Conservation (phyloP, 2,113 vertebrate genomes). For the Rhineura floridana region DNA sequence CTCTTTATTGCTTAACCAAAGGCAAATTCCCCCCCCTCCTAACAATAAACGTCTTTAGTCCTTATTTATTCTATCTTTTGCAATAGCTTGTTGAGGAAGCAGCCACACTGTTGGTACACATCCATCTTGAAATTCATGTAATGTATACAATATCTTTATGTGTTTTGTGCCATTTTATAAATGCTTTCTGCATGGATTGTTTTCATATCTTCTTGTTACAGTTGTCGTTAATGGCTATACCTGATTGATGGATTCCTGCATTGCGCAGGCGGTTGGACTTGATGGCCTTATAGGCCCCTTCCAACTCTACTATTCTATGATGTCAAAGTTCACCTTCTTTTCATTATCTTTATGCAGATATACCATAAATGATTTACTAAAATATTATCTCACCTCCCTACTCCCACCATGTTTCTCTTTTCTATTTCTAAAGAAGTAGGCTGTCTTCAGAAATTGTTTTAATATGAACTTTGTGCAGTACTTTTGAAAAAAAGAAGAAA, state of each 20-base stretch:
- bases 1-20: slow-evolving; percentile 27
- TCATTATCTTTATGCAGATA: slow-evolving; percentile 46
- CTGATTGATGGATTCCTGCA: too few relatives aligned
- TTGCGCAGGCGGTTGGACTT: too few relatives aligned
- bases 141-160: not conserved
- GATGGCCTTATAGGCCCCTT: too few relatives aligned
- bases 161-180: slow-evolving; percentile 29
- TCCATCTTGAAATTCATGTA: slow-evolving; percentile 30
- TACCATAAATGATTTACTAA: slow-evolving; percentile 20
- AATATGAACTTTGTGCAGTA: not conserved
- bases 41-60: slow-evolving; percentile 8
- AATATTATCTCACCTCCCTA: not conserved
- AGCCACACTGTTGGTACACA: slow-evolving; percentile 20
- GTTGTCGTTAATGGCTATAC: slow-evolving; percentile 25
- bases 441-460: not conserved
- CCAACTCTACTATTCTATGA: too few relatives aligned
- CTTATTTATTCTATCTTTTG: slow-evolving; percentile 29
- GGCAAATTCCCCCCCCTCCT: slow-evolving; percentile 9
- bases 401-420: not conserved
- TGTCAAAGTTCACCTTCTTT: slow-evolving; percentile 46
- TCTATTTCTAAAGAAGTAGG: not conserved
- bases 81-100: not conserved
- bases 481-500: not conserved
- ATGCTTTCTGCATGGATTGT: slow-evolving; percentile 15
- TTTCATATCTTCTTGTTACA: slow-evolving; percentile 24